Evolutionary conservation across 1,140 invertebrate genomes (phyloP), one percentile per base, ranked within the genome.

Genomic region (Nilaparvata lugens): DNA sequence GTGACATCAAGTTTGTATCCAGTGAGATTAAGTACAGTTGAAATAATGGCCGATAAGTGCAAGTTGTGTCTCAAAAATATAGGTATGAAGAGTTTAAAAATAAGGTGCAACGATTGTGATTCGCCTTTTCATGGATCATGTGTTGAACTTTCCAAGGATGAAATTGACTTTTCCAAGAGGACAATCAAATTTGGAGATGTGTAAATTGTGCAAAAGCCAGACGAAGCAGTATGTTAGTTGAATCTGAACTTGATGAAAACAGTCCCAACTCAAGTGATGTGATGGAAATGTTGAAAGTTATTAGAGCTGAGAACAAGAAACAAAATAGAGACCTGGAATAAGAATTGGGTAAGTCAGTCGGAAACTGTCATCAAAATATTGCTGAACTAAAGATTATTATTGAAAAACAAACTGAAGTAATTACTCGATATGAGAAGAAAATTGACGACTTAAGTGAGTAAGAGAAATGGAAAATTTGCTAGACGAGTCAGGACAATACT

Each of bases 281-380:
- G 14, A 69, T 60, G 40, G 21, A 55, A n/a, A 4, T 59, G 6
- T 28, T 59, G 28, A 23, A 14, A 14, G 40, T 28, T 9, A 28
- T 28, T 9, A 28, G 28, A 28, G 28, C 28, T 3, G 28, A 28
- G 52, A 24, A 24, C 54, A 21, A 66, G 67, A 60, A 61, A 65
- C 55, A 60, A 42, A 60, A 31, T 59, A 63, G 24, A 24, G 63
- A 38, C 48, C 51, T 58, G 4, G 43, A 31, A 59, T 58, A 51
- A 65, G 35, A 60, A 52, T 45, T 14, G 57, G 24, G 62, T 52
- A 21, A 57, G 61, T 53, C 52, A 2, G 52, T 24, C 23, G 59
- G 28, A 59, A 42, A 28, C 31, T 23, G 18, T 40, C 56, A 58
- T 16, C 23, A 58, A 14, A 21, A 3, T 16, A 48, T 58, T 11